Base-by-base conservation (phyloP, 2,113 vertebrate species). In the Notiomystis cincta region DNA sequence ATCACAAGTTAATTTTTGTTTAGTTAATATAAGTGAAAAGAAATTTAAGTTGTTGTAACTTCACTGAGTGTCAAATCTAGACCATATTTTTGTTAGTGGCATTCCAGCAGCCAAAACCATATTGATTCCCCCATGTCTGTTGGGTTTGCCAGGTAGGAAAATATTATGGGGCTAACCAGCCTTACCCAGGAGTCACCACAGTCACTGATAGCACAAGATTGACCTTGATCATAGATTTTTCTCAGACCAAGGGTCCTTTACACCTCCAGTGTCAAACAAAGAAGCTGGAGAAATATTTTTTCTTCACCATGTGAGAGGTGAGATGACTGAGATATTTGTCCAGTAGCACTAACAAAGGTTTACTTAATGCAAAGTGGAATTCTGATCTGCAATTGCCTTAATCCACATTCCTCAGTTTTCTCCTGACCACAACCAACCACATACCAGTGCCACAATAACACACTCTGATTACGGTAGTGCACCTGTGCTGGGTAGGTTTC, bases 281-380 rank as follows among this genome's bases (percentile, higher is more conserved):
- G 65, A 60, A n/a, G 42, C 16, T 2, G 1, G 38, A 83, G 22
- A 47, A 37, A 25, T 79, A 22, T 53, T 78, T 81, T 66, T 89
- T 54, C 64, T 78, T 80, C 7, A 23, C 31, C 60, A 18, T 2
- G 1, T 83, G 38, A 84, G 17, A 33, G 23, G 23, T 0, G 1
- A 67, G 42, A 30, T 64, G 65, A 44, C 42, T 10, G 35, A 81
- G 51, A 30, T 73, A 27, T 86, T 95, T 94, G 50, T 80, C 82
- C 22, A 25, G 38, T 44, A 58, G 15, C 7, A 8, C 66, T 82
- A 92, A 81, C 87, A 75, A 11, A 90, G 85, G 47, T 92, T 92
- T 70, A 78, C 60, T 65, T 95, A 91, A 96, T 88, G 76, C 75
- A 81, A 61, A 90, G 47, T 71, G 79, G 92, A 96, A 93, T 97